Evolutionary conservation across 1,140 invertebrate species (phyloP).

Genomic region (Drosophila nebulosa): DNA sequence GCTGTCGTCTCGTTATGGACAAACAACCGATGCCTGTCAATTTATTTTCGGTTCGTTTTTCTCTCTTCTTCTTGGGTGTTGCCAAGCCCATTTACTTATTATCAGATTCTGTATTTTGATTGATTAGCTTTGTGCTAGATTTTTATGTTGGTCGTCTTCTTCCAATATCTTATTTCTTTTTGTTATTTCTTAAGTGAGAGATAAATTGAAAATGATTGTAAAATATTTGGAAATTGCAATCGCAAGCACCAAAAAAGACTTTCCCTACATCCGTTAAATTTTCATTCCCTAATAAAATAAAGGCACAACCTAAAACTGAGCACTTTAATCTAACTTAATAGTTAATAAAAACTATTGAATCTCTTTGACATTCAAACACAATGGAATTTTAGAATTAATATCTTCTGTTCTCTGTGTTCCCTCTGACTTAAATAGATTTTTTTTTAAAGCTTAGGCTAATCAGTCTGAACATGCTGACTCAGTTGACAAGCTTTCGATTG

Average conservation of each 20-base stretch:
- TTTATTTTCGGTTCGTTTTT: conserved; percentile 4
- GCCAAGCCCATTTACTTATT: conserved; percentile 20
- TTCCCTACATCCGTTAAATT: too few relatives aligned
- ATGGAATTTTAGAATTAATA: too few relatives aligned
- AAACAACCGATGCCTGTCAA: conserved; percentile 2
- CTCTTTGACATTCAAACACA: too few relatives aligned
- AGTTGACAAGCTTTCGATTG: not conserved
- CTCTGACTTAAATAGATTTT: too few relatives aligned
- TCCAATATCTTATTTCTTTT: not conserved
- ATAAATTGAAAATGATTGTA: not conserved
- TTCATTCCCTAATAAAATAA: too few relatives aligned
- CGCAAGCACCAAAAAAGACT: too few relatives aligned
- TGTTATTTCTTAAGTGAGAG: not conserved
- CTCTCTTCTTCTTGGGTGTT: conserved; percentile 8
- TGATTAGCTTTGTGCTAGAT: conserved; percentile 35
- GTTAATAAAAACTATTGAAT: too few relatives aligned
- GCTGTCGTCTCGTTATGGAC: conserved; percentile 19
- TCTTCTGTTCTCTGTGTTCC: too few relatives aligned
- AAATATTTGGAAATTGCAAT: not conserved
- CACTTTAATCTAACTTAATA: too few relatives aligned
- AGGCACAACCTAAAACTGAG: too few relatives aligned
- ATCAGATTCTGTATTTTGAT: conserved; percentile 36
- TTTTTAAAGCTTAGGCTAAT: too few relatives aligned
- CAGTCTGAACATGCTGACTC: too few relatives aligned
- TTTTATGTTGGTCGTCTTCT: conserved; percentile 9